phyloP scores from a whole-genome alignment of 2,797 vertebrate genomes.

The Graptemys geographica region DNA sequence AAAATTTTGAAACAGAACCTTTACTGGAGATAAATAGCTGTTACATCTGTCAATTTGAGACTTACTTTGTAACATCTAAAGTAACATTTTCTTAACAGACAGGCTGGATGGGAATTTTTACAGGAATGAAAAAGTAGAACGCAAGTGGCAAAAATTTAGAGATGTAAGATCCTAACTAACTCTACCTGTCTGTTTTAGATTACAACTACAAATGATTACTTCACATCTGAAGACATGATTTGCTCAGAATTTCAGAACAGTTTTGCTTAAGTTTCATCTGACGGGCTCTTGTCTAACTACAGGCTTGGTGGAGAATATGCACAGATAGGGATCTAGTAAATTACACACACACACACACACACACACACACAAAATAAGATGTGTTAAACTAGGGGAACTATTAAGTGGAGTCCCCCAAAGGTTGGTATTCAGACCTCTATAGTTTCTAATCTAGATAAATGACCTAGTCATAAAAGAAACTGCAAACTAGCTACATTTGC shows the following conservation, averaged over 20 bases:
- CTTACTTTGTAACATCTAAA: slow-evolving; percentile 26
- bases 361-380: fast-evolving
- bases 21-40: slow-evolving; percentile 66
- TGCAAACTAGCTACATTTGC: slow-evolving; percentile 67
- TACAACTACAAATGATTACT: not conserved
- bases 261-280: not conserved
- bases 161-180: not conserved
- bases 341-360: fast-evolving
- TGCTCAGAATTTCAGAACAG: not conserved
- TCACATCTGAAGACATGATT: not conserved
- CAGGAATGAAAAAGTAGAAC: slow-evolving; percentile 40
- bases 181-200: not conserved
- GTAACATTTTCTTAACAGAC: slow-evolving; percentile 43
- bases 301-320: not conserved
- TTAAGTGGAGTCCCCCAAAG: not conserved
- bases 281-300: not conserved
- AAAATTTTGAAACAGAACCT: slow-evolving; percentile 65
- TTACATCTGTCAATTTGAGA: slow-evolving; percentile 70
- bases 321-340: slow-evolving; percentile 15
- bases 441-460: slow-evolving; percentile 82
- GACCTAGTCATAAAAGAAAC: slow-evolving; percentile 68
- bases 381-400: not conserved
- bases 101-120: not conserved
- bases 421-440: slow-evolving; percentile 29
- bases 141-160: slow-evolving; percentile 8